Base-by-base conservation (phyloP, 2,888 invertebrate species). In the Phengaris arion region DNA sequence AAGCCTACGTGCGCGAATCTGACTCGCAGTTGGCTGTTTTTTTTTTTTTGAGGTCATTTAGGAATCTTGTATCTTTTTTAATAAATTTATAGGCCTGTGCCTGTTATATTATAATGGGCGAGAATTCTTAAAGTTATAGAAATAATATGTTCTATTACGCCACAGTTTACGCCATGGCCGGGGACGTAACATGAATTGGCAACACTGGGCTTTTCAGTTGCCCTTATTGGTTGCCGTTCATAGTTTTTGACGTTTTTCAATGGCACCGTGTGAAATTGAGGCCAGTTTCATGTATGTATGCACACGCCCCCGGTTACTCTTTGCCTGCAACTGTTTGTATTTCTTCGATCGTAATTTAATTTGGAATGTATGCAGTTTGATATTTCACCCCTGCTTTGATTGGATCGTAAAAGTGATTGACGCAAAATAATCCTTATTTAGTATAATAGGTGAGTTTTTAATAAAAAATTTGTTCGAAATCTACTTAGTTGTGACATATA, bases 261-360 rank as follows among this genome's bases (percentile, higher is more conserved):
- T 79, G 81, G 79, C 78, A 77, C 79, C 79, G 80, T 81, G 82
- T 83, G 81, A 82, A 83, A 83, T 82, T 80, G 80, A 80, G 79
- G 81, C 80, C 79, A 72, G 72, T 72, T 72, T 54, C 72, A 72
- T 72, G 72, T 72, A 76, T 77, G 77, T 79, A 79, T 80, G 80
- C 79, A 79, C 78, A 78, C 80, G 80, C 79, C 80, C 79, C 22
- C 77, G 73, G 77, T 77, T 78, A 57, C 73, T 75, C 79, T 79
- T 79, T 79, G 79, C 78, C 78, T 79, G 74, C 77, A 74, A 77
- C 76, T 77, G 78, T 79, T 79, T 78, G 77, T 75, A 48, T 76
- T 77, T 68, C 57, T 51, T 52, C 72, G 64, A 35, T 72, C 45
- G 68, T 48, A 64, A 75, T 74, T 78, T 77, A 77, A 79, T 79